These are phyloP conservation scores for Sciurus vulgaris DNA, from an alignment of 2,797 vertebrate genomes.

Conservation along the genomic window DNA sequence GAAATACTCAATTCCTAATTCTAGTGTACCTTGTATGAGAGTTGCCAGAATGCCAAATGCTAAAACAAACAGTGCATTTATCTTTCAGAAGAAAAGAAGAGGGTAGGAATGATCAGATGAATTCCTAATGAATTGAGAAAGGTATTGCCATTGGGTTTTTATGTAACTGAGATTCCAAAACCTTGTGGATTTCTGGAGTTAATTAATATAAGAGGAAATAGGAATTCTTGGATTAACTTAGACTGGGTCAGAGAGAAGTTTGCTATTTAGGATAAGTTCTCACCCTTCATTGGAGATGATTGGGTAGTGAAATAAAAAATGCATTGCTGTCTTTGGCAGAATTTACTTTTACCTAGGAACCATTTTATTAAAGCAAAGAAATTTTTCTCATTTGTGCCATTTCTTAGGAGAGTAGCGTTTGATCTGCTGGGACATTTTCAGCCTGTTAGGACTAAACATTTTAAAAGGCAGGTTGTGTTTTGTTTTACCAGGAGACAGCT, in stretches of 20 bases:
- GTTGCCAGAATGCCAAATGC: background rate
- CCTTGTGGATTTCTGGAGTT: background rate
- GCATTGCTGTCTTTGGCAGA: background rate
- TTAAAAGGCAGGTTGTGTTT: background rate
- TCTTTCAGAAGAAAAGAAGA: background rate
- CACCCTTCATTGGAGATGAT: background rate
- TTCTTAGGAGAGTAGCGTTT: background rate
- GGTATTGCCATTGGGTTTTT: background rate
- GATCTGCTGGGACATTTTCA: background rate
- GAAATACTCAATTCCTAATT: constrained; percentile 3
- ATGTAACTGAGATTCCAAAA: background rate
- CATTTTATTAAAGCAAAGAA: background rate
- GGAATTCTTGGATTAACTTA: background rate
- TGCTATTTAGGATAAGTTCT: background rate
- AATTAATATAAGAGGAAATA: background rate
- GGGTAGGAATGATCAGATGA: background rate
- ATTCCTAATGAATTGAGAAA: background rate
- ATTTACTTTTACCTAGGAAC: background rate
- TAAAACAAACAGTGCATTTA: background rate
- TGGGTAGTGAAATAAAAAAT: background rate
- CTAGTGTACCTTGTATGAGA: background rate
- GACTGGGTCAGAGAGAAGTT: background rate
- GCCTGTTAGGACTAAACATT: background rate
- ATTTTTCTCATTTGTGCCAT: background rate
- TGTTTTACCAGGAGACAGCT: background rate